Percentiles rank a stretch among this genome's conserved stretches.
phyloP scores from a whole-genome alignment of 2,888 invertebrate species.

The Trichogramma evanescens region DNA sequence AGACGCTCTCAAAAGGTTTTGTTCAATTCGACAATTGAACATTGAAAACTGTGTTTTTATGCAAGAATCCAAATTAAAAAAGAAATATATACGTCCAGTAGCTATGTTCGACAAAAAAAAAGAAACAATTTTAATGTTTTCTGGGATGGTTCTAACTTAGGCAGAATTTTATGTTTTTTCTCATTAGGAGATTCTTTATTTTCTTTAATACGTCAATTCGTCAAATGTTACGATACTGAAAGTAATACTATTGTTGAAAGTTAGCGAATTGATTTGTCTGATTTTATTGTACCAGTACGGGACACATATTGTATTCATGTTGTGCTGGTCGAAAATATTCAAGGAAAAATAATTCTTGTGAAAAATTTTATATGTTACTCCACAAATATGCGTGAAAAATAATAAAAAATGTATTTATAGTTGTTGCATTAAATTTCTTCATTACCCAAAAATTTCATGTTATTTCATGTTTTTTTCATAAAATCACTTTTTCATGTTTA shows the following conservation, averaged over 20 bases:
- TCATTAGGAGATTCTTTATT: neutral
- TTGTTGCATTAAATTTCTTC: too few relatives aligned
- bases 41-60: neutral
- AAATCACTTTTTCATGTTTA: too few relatives aligned
- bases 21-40: neutral
- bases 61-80: slow-evolving; percentile 2
- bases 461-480: too few relatives aligned
- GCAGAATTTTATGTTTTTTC: slow-evolving; percentile 2
- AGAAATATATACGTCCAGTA: neutral
- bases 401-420: neutral
- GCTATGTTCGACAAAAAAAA: slow-evolving; percentile 3
- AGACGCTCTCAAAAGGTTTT: neutral
- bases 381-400: neutral
- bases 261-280: neutral
- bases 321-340: neutral
- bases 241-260: neutral
- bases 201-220: neutral
- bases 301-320: neutral
- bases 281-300: neutral
- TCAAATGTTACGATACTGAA: neutral
- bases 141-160: slow-evolving; percentile 8
- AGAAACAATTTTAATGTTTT: slow-evolving; percentile 2
- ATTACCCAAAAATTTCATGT: too few relatives aligned
- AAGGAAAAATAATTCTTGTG: neutral
- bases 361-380: neutral